Base-by-base conservation (phyloP, 1,140 invertebrate genomes). In the Phthorimaea operculella region DNA sequence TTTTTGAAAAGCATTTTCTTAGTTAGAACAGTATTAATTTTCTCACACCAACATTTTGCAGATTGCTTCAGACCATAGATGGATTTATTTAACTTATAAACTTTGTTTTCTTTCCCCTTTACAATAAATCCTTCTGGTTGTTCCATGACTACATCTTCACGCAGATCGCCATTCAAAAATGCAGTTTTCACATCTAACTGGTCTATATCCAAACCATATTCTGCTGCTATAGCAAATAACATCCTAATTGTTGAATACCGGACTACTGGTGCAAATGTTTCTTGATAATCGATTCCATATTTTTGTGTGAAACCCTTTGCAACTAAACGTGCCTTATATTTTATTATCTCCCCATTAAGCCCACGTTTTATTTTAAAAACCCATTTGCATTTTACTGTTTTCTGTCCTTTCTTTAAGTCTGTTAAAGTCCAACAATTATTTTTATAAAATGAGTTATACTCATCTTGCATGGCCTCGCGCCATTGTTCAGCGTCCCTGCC, bases 311-410 rank as follows among this genome's bases (percentile, higher is more conserved):
- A 80, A 1, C 80, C 73, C 58, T 68, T 66, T 16, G 68, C 77
- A 36, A 86, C 78, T 45, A 86, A 64, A 47, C 83, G 51, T 34
- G 87, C 79, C 54, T 82, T 86, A 54, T 68, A 78, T 59, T 59
- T 56, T 11, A 64, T 61, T 44, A 66, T 52, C 1, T 65, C 49
- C 51, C 64, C 64, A 36, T 49, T 36, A 15, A 34, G 9, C 4
- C 53, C 42, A 11, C 82, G 48, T 33, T 50, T 83, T 14, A 57
- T 57, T 57, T 65, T 66, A 48, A 70, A 77, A 33, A 83, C 68
- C 76, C 72, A 79, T 65, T 76, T 77, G 44, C 49, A 57, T 33
- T 56, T 56, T 36, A 81, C 61, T 10, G 62, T 18, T 34, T 64
- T 68, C 50, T 62, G 51, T 10, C 54, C 55, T 55, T 58, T 56